phyloP scores from a whole-genome alignment of 1,140 invertebrate species.

The Ditylenchus dipsaci region DNA sequence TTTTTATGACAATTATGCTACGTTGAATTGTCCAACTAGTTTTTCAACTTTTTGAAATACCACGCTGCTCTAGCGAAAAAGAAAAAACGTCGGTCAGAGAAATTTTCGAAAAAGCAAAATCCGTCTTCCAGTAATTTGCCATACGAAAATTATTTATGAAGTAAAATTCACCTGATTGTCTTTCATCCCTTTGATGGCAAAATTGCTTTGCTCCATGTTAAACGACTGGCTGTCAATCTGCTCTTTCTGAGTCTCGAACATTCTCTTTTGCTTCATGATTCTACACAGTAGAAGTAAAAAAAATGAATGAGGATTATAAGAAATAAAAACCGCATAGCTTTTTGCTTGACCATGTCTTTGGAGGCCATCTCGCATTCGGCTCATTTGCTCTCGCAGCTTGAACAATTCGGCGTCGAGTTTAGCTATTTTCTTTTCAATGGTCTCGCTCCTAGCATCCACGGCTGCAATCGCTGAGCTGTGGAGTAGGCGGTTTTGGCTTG shows the following conservation, averaged over 20 bases:
- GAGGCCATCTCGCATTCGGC: conserved; percentile 97
- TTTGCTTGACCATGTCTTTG: conserved; percentile 57
- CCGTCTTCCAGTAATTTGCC: too few relatives aligned
- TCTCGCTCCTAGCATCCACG: conserved; percentile 87
- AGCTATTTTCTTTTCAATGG: conserved; percentile 88
- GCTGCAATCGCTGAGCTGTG: conserved; percentile 83
- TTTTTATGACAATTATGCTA: too few relatives aligned
- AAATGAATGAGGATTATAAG: not conserved
- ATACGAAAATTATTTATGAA: not conserved
- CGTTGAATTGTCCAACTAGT: too few relatives aligned
- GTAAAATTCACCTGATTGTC: conserved; percentile 82
- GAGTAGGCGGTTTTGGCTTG: conserved; percentile 87
- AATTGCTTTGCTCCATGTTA: conserved; percentile 99
- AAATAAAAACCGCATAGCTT: conserved; percentile 49
- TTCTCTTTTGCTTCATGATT: conserved; percentile 94
- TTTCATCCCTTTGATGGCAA: conserved; percentile 90
- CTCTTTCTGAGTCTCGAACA: conserved; percentile 89
- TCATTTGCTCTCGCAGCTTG: conserved; percentile 97
- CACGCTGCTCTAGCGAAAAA: too few relatives aligned
- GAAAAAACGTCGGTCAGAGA: too few relatives aligned
- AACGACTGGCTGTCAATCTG: conserved; percentile 90
- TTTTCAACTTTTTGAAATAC: too few relatives aligned
- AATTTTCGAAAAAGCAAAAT: too few relatives aligned
- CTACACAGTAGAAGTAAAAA: conserved; percentile 45
- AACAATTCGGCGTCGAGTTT: conserved; percentile 85